Evolutionary conservation across 2,888 invertebrate genomes (phyloP).

Genomic region (Aleiodes alternator): DNA sequence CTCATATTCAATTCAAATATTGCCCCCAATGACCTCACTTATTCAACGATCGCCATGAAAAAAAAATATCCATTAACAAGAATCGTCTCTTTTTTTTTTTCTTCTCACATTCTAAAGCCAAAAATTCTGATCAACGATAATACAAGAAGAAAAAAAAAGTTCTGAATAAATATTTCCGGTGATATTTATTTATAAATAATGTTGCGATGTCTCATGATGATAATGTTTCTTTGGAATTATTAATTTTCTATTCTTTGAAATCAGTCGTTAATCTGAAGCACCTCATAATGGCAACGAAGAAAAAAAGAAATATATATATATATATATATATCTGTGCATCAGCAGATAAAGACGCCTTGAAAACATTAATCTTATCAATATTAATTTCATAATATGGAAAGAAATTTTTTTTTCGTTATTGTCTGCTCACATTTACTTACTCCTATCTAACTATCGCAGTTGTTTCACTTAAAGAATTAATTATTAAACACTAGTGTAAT

Average conservation of each 20-base stretch:
- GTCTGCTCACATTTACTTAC: constrained; percentile 74
- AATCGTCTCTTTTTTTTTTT: constrained; percentile 41
- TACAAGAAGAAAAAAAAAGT: not conserved
- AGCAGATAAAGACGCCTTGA: constrained; percentile 59
- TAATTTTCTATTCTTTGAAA: not conserved
- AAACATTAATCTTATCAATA: not conserved
- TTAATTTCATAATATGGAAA: constrained; percentile 1
- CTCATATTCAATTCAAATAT: constrained; percentile 51
- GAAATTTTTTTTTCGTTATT: constrained; percentile 64
- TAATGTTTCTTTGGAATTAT: not conserved
- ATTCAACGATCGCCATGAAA: constrained; percentile 64
- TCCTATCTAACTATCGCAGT: constrained; percentile 63
- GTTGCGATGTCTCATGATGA: no score
- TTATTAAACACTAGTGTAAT: not conserved
- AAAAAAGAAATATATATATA: not conserved
- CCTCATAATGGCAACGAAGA: not conserved
- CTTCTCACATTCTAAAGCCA: constrained; percentile 30
- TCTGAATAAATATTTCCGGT: no score
- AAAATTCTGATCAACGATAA: constrained; percentile 48
- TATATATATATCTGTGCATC: not conserved
- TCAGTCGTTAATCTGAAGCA: not conserved
- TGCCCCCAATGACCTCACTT: constrained; percentile 62
- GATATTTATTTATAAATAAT: no score
- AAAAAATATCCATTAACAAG: constrained; percentile 61
- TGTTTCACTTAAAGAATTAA: constrained; percentile 33